Conservation (phyloP, 53 echinoderm and acorn worm species). For the Actinopyga echinites region DNA sequence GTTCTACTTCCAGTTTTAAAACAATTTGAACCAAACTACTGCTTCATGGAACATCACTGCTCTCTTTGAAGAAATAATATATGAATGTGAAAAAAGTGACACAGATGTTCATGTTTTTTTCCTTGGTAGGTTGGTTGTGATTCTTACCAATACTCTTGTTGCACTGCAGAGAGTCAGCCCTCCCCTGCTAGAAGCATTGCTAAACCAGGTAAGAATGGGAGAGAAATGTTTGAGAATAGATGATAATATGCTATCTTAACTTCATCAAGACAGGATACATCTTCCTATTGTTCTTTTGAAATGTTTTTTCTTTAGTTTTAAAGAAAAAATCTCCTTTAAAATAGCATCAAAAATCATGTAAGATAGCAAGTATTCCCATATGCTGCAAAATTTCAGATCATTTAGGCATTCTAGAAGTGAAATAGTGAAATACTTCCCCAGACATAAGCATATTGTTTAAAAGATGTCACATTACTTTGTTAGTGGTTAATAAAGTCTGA, state of each 20-base stretch:
- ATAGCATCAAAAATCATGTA: no score
- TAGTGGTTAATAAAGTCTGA: no score
- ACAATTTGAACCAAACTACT: not conserved
- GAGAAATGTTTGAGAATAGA: not conserved
- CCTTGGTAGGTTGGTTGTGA: conserved; percentile 66
- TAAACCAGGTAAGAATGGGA: conserved; percentile 67
- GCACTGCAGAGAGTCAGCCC: conserved; percentile 84
- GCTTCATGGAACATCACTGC: not conserved
- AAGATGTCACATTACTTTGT: no score
- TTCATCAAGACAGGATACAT: not conserved
- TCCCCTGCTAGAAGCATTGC: conserved; percentile 75
- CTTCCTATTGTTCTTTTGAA: not conserved
- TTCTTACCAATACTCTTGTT: conserved; percentile 71
- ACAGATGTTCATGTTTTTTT: not conserved
- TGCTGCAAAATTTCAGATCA: no score
- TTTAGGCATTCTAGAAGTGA: no score
- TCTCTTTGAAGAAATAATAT: not conserved
- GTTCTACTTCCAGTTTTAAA: not conserved
- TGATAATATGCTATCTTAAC: not conserved
- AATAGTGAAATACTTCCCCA: no score
- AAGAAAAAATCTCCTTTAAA: no score
- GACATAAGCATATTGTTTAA: no score
- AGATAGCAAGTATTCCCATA: no score
- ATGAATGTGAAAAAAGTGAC: no score
- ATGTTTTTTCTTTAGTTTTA: not conserved